Conservation (phyloP, 92 coral and sea anemone species). For the Palythoa heliodiscus region DNA sequence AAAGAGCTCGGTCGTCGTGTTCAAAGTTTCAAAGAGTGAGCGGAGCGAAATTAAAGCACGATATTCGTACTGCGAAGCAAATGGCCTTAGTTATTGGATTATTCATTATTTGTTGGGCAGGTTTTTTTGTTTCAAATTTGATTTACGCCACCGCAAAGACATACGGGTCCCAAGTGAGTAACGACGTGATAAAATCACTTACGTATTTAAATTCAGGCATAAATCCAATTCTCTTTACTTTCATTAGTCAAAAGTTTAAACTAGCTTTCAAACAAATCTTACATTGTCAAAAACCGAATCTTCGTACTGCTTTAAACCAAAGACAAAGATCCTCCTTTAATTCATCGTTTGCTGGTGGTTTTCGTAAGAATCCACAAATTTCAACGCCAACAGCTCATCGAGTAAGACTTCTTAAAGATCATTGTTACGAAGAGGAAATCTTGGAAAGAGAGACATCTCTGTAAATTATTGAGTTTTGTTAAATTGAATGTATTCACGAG, state of each 20-base stretch:
- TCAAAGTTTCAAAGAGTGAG: constrained; percentile 61
- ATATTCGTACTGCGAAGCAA: constrained; percentile 90
- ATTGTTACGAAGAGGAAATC: constrained; percentile 13
- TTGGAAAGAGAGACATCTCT: constrained; percentile 39
- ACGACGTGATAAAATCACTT: constrained; percentile 81
- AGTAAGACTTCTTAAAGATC: constrained; percentile 17
- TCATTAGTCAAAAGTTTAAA: constrained; percentile 90
- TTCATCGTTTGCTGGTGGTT: constrained; percentile 2
- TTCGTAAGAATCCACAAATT: neutral
- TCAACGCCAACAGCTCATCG: constrained; percentile 6
- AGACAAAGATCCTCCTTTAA: constrained; percentile 10
- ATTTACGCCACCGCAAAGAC: constrained; percentile 58
- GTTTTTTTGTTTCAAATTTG: constrained; percentile 83
- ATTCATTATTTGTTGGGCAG: constrained; percentile 90
- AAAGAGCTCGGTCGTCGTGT: constrained; percentile 66
- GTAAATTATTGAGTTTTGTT: neutral
- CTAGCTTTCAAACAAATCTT: constrained; percentile 76
- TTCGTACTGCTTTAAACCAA: constrained; percentile 18
- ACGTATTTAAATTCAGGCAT: constrained; percentile 92
- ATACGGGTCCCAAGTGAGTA: constrained; percentile 49
- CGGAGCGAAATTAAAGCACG: constrained; percentile 80
- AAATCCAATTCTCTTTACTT: constrained; percentile 85
- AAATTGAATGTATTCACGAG: neutral
- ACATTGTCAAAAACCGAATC: constrained; percentile 70
- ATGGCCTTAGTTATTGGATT: constrained; percentile 88